Evolutionary conservation across 2,888 invertebrate genomes (phyloP), one percentile per base, ranked within the genome.

Genomic region (Axea sp.): DNA sequence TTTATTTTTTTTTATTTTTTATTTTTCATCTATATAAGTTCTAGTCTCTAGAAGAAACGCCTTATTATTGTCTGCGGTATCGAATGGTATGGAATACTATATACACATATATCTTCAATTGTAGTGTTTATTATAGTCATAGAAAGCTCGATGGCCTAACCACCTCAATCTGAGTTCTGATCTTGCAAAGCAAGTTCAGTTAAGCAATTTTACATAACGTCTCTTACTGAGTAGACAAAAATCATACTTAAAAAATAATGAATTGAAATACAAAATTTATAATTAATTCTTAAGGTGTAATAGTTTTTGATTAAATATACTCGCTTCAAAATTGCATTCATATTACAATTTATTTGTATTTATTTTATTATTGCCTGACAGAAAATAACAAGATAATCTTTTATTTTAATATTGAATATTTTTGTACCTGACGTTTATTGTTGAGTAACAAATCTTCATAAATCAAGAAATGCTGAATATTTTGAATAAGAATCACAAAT

Each of bases 31-130:
- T 75, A 64, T n/a, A 51, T 82, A 83, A 77, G 78, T 72, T 81
- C 80, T 82, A 84, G 81, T 79, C 64, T 79, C 82, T 84, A 84
- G 78, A 80, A 80, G 83, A 86, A 86, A 86, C 84, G 81, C 80
- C 82, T 83, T 80, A 82, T 86, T 87, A 87, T 87, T 87, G 86
- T 87, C 87, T 83, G 84, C 82, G 77, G 81, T 85, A 85, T 83
- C 79, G 80, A 82, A 81, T 82, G 77, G 78, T 80, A 80, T 79
- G 80, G 80, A 81, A 80, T 79, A 80, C 64, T 77, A 73, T 77
- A 30, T 75, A 69, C 73, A 68, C 60, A 73, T 57, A 67, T 55
- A 35, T 73, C 73, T 68, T 45, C 59, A 69, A 68, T 76, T 78
- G 75, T 72, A 65, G 71, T 81, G 77, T 76, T 80, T 78, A 80